Evolutionary conservation across 1,140 invertebrate species (phyloP).

Genomic region (Bombus sibiricus): DNA sequence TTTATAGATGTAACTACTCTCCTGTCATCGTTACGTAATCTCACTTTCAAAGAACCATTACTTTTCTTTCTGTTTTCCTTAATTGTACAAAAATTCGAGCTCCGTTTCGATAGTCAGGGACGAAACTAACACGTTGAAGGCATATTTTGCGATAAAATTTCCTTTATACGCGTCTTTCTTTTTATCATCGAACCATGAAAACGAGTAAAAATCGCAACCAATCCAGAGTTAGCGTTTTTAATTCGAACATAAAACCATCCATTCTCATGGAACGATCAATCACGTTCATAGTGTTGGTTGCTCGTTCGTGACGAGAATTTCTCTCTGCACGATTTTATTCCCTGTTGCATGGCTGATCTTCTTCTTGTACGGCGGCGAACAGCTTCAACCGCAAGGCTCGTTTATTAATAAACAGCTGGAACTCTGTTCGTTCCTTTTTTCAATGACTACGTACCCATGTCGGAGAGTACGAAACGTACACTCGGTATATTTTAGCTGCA

Average conservation of each 20-base stretch:
- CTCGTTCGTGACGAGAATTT: not conserved
- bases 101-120: no score
- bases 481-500: slow-evolving; percentile 71
- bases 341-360: not conserved
- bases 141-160: not conserved
- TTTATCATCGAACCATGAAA: not conserved
- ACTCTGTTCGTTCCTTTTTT: slow-evolving; percentile 19
- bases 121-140: no score
- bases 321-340: not conserved
- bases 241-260: not conserved
- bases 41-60: not conserved
- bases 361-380: not conserved
- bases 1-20: not conserved
- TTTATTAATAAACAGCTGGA: slow-evolving; percentile 53
- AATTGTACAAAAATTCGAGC: not conserved
- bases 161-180: not conserved
- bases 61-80: not conserved
- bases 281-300: not conserved
- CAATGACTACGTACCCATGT: slow-evolving; percentile 21
- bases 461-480: slow-evolving; percentile 38
- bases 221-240: not conserved
- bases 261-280: not conserved
- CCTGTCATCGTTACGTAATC: not conserved
- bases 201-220: not conserved
- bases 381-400: slow-evolving; percentile 3